A percentile compares a stretch with the other conserved stretches of the same genome.
Evolutionary conservation across 2,113 vertebrate genomes (phyloP).

Genomic region (Carassius auratus): DNA sequence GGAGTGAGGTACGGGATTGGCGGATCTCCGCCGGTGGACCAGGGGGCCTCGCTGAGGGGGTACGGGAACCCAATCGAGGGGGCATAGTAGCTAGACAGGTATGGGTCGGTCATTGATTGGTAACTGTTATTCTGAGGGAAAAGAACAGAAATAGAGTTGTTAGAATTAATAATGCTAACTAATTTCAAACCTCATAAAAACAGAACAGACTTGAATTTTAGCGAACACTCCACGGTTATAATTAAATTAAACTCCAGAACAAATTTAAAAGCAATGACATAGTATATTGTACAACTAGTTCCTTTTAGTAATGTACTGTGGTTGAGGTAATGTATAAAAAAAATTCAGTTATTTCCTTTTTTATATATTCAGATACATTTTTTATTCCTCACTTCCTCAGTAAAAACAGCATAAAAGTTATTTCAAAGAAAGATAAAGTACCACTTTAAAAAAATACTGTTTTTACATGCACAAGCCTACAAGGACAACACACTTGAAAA

Average conservation of each 20-base stretch:
- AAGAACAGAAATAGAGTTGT: constrained; percentile 44
- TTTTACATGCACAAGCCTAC: neutral
- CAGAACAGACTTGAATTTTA: neutral
- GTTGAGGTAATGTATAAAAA: neutral
- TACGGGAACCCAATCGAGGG: constrained; percentile 96
- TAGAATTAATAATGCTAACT: constrained; percentile 25
- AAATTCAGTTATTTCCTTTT: too few relatives aligned
- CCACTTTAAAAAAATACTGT: neutral
- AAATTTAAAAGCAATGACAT: neutral
- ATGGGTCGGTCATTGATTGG: constrained; percentile 97
- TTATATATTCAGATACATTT: too few relatives aligned
- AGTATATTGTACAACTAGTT: neutral
- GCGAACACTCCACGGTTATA: neutral
- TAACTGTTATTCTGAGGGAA: constrained; percentile 91
- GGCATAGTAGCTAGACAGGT: constrained; percentile 95
- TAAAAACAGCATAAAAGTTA: neutral
- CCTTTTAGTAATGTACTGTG: neutral
- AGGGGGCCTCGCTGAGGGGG: constrained; percentile 94
- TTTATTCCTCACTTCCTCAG: too few relatives aligned
- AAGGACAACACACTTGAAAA: neutral
- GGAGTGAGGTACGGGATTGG: constrained; percentile 95
- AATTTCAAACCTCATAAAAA: neutral
- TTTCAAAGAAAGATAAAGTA: neutral
- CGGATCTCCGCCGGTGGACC: constrained; percentile 97
- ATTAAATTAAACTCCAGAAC: neutral